These are phyloP conservation scores for Pterois miles DNA, from an alignment of 2,797 vertebrate genomes.

Conservation along the genomic window DNA sequence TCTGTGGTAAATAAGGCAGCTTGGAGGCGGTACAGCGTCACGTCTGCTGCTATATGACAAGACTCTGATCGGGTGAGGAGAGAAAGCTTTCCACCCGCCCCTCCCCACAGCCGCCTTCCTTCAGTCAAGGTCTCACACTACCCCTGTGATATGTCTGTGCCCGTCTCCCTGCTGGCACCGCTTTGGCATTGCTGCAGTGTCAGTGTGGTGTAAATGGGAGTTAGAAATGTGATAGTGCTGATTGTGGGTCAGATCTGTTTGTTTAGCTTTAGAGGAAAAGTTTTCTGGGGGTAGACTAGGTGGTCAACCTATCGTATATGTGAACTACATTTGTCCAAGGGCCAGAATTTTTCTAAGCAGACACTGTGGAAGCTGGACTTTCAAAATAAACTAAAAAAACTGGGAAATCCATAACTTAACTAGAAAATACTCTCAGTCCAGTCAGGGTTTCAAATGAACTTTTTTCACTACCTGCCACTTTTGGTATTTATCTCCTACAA, in stretches of 20 bases:
- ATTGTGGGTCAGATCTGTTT: conserved; percentile 64
- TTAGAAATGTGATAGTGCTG: conserved; percentile 66
- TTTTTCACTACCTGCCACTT: too few species aligned
- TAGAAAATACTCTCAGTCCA: too few species aligned
- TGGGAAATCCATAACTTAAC: too few species aligned
- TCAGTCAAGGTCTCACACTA: conserved; percentile 59
- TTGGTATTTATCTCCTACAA: too few species aligned
- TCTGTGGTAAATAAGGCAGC: conserved; percentile 58
- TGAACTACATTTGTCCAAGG: neutral
- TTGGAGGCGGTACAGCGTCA: conserved; percentile 35
- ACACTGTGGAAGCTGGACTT: neutral
- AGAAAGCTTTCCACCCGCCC: conserved; percentile 21
- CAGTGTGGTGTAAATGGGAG: conserved; percentile 60
- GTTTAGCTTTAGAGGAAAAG: conserved; percentile 42
- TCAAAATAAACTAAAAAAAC: too few species aligned
- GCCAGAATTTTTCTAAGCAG: neutral
- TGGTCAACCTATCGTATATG: neutral
- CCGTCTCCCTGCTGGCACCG: conserved; percentile 50
- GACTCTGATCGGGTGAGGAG: conserved; percentile 13
- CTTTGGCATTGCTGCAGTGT: conserved; percentile 55
- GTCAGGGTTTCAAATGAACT: too few species aligned
- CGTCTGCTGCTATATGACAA: conserved; percentile 33
- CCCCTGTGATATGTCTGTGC: conserved; percentile 39
- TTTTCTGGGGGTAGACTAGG: neutral
- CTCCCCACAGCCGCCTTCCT: neutral